phyloP scores from a whole-genome alignment of 2,113 vertebrate genomes.

The Odontophorus gujanensis region DNA sequence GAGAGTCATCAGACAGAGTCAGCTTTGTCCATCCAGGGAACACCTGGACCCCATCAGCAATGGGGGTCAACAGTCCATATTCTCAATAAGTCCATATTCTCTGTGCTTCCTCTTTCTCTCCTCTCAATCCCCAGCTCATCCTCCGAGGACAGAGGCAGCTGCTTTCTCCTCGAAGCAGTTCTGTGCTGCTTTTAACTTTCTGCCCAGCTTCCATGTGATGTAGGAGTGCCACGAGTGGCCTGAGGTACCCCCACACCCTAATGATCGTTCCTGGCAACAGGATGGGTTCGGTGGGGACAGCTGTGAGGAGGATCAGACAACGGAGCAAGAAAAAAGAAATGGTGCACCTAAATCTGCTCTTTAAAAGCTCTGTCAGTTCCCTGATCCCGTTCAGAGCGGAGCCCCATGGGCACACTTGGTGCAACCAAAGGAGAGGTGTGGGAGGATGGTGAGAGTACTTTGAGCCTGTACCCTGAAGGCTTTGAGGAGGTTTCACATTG shows the following conservation, averaged over 20 bases:
- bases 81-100: background rate
- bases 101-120: background rate
- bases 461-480: rapidly evolving
- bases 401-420: background rate
- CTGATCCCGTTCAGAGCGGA: background rate
- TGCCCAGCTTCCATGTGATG: background rate
- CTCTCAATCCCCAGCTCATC: background rate
- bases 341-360: background rate
- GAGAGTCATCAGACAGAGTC: background rate
- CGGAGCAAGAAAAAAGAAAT: rapidly evolving
- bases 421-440: background rate
- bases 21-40: background rate
- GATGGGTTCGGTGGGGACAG: background rate
- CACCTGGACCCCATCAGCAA: background rate
- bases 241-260: background rate
- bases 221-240: background rate
- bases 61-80: rapidly evolving
- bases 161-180: background rate
- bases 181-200: background rate
- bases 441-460: background rate
- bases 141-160: background rate
- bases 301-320: background rate
- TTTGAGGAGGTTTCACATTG: conserved; percentile 50
- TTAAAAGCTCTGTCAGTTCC: background rate
- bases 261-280: background rate